Percentiles rank a stretch among this genome's conserved stretches.
Evolutionary conservation across 2,797 vertebrate genomes (phyloP).

Genomic region (Lepus townsendii): DNA sequence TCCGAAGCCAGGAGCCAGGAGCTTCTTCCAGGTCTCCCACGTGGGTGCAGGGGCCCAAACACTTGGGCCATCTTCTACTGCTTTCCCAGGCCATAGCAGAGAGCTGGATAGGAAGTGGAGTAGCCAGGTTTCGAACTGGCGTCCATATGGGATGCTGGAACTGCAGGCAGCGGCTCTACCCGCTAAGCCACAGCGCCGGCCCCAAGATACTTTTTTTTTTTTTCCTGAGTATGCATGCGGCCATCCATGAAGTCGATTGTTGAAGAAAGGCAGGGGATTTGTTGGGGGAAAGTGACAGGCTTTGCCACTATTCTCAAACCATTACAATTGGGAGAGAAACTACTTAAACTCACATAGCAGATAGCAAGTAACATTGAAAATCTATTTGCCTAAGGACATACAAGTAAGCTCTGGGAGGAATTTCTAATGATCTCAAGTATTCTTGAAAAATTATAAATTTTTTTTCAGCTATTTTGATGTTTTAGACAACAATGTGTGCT

Average conservation of each 20-base stretch:
- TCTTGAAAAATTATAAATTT: background rate
- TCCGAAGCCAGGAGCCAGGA: too few relatives aligned
- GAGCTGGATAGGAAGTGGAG: too few relatives aligned
- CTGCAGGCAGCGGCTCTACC: too few relatives aligned
- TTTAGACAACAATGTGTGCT: background rate
- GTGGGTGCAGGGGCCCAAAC: too few relatives aligned
- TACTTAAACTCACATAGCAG: background rate
- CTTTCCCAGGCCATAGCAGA: too few relatives aligned
- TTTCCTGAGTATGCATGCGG: background rate
- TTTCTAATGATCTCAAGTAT: background rate
- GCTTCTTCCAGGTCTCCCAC: too few relatives aligned
- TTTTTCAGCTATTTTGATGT: background rate
- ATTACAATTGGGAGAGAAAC: background rate
- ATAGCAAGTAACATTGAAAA: background rate
- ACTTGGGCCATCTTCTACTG: too few relatives aligned
- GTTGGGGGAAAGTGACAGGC: background rate
- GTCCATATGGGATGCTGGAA: too few relatives aligned
- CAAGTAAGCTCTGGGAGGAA: background rate
- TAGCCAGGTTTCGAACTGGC: too few relatives aligned
- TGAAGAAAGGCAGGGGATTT: background rate
- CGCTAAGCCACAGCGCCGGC: too few relatives aligned
- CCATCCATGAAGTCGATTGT: background rate
- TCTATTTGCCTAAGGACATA: background rate
- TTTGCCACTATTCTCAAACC: background rate
- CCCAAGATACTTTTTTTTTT: too few relatives aligned